Evolutionary conservation across 2,797 vertebrate genomes (phyloP).

Genomic region (Siniperca scherzeri): DNA sequence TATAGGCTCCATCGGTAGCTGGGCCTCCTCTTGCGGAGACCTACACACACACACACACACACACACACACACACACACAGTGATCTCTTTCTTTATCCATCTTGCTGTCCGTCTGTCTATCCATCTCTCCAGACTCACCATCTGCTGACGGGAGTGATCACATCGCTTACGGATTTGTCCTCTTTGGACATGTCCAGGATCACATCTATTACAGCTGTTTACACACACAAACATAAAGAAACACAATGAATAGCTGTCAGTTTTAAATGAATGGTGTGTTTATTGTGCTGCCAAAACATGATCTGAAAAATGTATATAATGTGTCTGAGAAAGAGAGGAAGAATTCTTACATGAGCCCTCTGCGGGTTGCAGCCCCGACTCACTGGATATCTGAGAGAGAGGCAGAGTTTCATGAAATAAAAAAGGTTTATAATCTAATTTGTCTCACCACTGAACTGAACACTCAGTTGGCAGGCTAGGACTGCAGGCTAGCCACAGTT

Average conservation of each 20-base stretch:
- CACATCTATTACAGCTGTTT: slow-evolving; percentile 58
- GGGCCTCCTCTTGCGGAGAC: slow-evolving; percentile 74
- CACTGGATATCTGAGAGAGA: slow-evolving; percentile 56
- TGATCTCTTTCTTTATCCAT: not conserved
- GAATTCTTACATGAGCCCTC: slow-evolving; percentile 69
- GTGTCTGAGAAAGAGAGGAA: not conserved
- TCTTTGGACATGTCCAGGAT: slow-evolving; percentile 67
- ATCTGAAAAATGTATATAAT: slow-evolving; percentile 2
- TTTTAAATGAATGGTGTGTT: not conserved
- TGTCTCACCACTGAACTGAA: slow-evolving; percentile 59
- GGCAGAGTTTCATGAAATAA: slow-evolving; percentile 28
- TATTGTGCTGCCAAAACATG: not conserved
- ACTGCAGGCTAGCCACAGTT: slow-evolving; percentile 17
- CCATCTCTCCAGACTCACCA: slow-evolving; percentile 58
- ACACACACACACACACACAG: slow-evolving; percentile 5
- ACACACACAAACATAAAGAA: slow-evolving; percentile 34
- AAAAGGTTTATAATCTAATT: slow-evolving; percentile 53
- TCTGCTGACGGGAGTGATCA: slow-evolving; percentile 62
- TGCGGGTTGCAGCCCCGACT: slow-evolving; percentile 57
- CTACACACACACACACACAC: slow-evolving; percentile 58
- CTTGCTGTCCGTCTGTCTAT: not conserved
- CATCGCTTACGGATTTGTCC: slow-evolving; percentile 52
- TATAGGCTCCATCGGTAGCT: slow-evolving; percentile 78
- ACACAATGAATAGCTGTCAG: not conserved
- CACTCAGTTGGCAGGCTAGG: slow-evolving; percentile 18